Percentiles rank a stretch among this genome's conserved stretches.
phyloP scores from a whole-genome alignment of 2,113 vertebrate species.

The Ploceus nigricollis region DNA sequence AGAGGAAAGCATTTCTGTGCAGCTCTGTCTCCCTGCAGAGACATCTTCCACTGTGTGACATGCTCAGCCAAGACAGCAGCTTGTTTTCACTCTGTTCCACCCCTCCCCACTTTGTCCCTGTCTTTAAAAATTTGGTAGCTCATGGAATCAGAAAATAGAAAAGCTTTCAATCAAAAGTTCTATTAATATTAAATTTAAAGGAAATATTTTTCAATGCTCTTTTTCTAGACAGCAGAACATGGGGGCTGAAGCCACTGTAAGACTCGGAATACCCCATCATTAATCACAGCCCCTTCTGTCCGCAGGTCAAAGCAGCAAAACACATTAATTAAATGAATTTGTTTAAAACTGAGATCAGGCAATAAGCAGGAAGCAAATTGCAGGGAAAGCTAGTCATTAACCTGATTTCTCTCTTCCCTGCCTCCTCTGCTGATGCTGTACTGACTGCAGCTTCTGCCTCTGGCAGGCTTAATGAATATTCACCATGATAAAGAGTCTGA shows the following conservation, averaged over 20 bases:
- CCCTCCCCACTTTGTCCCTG: conserved; percentile 19
- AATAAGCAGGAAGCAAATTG: conserved; percentile 38
- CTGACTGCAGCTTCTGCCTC: conserved; percentile 39
- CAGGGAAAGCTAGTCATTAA: conserved; percentile 52
- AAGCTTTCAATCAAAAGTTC: conserved; percentile 50
- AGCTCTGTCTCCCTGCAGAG: conserved; percentile 4
- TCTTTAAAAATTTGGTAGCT: conserved; percentile 12
- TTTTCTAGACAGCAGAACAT: background rate
- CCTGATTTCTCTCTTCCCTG: conserved; percentile 51
- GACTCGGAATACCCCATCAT: background rate
- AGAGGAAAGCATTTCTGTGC: background rate
- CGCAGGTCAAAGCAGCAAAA: background rate
- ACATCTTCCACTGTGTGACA: background rate
- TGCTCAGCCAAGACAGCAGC: conserved; percentile 14
- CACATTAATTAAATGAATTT: conserved; percentile 53
- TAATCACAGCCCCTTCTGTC: conserved; percentile 23
- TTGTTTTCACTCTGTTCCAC: background rate
- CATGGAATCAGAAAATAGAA: background rate
- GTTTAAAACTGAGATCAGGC: conserved; percentile 31
- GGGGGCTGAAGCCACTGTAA: background rate
- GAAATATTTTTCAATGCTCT: background rate
- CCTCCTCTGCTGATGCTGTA: conserved; percentile 4
- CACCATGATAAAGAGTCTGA: conserved; percentile 13
- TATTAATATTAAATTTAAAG: conserved; percentile 11
- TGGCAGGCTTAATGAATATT: conserved; percentile 61